Conservation (phyloP, 2,888 invertebrate genomes). For the Ephialtes manifestator region DNA sequence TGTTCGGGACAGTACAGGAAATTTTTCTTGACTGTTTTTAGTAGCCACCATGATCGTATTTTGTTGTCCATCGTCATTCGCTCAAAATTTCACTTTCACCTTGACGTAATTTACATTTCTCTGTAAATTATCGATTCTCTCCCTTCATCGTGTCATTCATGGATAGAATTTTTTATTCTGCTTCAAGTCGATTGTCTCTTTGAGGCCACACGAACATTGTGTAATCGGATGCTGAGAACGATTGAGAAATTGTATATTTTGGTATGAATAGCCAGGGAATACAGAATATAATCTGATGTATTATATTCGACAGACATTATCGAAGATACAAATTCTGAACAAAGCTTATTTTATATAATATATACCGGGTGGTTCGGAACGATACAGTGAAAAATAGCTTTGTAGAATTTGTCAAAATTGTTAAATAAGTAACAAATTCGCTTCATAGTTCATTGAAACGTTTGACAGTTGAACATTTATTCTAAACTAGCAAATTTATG, state of each 20-base stretch:
- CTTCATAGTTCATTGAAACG: no score
- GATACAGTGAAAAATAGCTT: not conserved
- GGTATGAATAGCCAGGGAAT: not conserved
- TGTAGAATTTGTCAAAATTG: not conserved
- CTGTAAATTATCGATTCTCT: conserved; percentile 7
- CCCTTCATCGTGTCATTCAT: conserved; percentile 1
- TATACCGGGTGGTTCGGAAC: not conserved
- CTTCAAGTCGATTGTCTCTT: conserved; percentile 4
- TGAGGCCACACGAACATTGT: not conserved
- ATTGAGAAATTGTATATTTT: not conserved
- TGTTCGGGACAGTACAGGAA: no score
- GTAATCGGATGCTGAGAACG: not conserved
- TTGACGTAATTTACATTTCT: not conserved
- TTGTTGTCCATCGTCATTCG: conserved; percentile 12
- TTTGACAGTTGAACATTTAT: no score
- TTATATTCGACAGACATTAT: not conserved
- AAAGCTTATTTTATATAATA: not conserved
- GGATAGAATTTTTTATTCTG: conserved; percentile 5
- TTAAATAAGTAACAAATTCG: not conserved
- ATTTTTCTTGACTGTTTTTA: no score
- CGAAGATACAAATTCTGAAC: not conserved
- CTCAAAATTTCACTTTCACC: not conserved
- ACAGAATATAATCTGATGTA: not conserved
- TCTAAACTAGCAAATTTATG: no score
- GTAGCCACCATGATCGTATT: no score